Conservation (phyloP, 2,797 vertebrate species). For the Sebastes minor region DNA sequence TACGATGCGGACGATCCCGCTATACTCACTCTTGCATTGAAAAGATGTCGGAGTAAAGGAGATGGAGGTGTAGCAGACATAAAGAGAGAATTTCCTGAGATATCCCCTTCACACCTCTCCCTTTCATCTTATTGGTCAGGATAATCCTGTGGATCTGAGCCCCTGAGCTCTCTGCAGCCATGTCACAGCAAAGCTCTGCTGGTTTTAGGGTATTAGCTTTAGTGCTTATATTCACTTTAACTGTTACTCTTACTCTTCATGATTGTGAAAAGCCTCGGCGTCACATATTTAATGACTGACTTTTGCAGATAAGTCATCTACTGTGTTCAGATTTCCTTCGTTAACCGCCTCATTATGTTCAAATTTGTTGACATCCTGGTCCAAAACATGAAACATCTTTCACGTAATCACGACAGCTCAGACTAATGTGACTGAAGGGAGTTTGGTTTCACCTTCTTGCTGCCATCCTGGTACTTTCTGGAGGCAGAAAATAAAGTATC, state of each 20-base stretch:
- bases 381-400: neutral
- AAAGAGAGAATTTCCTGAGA: neutral
- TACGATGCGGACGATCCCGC: no score
- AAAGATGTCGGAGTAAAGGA: neutral
- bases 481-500: neutral
- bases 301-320: neutral
- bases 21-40: neutral
- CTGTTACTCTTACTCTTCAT: no score
- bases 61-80: neutral
- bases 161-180: neutral
- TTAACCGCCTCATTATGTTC: neutral
- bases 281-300: neutral
- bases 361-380: neutral
- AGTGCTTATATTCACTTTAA: neutral
- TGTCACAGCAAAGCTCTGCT: neutral
- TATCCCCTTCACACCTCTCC: neutral
- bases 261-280: neutral
- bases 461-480: neutral
- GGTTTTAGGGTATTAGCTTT: conserved; percentile 1
- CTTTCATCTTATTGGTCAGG: neutral
- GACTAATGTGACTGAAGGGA: neutral
- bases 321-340: neutral
- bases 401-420: neutral
- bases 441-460: neutral
- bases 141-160: neutral